Evolutionary conservation across 2,797 vertebrate species (phyloP).

Genomic region (Chromobotia macracanthus): DNA sequence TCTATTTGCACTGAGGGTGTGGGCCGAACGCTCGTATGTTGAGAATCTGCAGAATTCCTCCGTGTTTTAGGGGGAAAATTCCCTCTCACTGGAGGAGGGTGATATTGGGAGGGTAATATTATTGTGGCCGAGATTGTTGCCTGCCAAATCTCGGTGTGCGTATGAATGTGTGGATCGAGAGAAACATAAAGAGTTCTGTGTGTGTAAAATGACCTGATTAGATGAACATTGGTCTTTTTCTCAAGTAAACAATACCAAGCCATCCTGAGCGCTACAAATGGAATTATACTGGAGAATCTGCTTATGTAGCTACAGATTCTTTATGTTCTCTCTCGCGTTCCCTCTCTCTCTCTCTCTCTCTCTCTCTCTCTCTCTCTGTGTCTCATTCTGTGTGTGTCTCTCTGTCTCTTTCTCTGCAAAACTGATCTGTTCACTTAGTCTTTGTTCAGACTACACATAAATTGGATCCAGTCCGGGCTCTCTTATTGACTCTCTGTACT

Average conservation of each 20-base stretch:
- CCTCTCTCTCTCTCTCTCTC: not conserved
- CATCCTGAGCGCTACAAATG: constrained; percentile 68
- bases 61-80: constrained; percentile 73
- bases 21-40: constrained; percentile 70
- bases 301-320: constrained; percentile 56
- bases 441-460: not conserved
- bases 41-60: constrained; percentile 69
- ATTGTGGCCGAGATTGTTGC: constrained; percentile 65
- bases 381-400: too few relatives aligned
- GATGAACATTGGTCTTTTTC: constrained; percentile 60
- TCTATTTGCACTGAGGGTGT: constrained; percentile 62
- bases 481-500: not conserved
- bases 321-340: not conserved
- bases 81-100: constrained; percentile 64
- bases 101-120: constrained; percentile 60
- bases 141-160: constrained; percentile 65
- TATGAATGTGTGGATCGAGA: constrained; percentile 48
- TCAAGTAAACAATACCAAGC: constrained; percentile 68
- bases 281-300: constrained; percentile 70
- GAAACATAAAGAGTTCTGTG: constrained; percentile 68
- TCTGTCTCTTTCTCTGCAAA: not conserved
- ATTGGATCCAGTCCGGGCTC: not conserved
- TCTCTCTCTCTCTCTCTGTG: not conserved
- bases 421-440: too few relatives aligned
- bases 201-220: constrained; percentile 53